A percentile compares a stretch with the other conserved stretches of the same genome.
These are phyloP conservation scores for Callimorpha dominula DNA, from an alignment of 2,888 invertebrate genomes.

Conservation along the genomic window DNA sequence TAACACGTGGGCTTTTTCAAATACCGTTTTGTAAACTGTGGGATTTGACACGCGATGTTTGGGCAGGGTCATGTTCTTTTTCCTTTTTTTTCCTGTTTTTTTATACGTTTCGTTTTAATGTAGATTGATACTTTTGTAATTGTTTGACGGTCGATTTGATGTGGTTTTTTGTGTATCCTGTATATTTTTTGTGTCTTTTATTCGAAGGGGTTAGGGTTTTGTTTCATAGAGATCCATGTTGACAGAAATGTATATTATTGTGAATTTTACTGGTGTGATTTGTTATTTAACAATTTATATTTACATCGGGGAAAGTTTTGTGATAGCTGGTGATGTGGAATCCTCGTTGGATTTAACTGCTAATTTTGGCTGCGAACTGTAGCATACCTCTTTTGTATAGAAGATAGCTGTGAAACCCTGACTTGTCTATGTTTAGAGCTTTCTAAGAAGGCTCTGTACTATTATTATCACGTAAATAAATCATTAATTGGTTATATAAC, in stretches of 20 bases:
- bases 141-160: constrained; percentile 75
- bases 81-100: constrained; percentile 44
- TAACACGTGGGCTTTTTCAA: constrained; percentile 69
- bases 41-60: constrained; percentile 79
- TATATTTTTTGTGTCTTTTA: constrained; percentile 13
- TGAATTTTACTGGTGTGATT: background rate
- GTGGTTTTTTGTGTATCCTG: constrained; percentile 54
- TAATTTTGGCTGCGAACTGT: too few relatives aligned
- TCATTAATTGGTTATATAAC: too few relatives aligned
- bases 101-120: constrained; percentile 52
- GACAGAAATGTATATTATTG: background rate
- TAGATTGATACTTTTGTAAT: constrained; percentile 72
- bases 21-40: constrained; percentile 68
- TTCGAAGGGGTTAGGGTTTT: constrained; percentile 12
- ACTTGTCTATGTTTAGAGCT: too few relatives aligned
- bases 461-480: too few relatives aligned
- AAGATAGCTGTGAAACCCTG: too few relatives aligned
- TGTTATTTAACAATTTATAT: background rate
- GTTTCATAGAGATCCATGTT: background rate
- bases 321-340: background rate
- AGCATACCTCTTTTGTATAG: too few relatives aligned
- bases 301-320: background rate
- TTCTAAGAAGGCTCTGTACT: too few relatives aligned
- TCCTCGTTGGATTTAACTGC: too few relatives aligned
- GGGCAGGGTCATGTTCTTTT: constrained; percentile 60